phyloP scores from a whole-genome alignment of 2,888 invertebrate species.

The Rhagonycha fulva region DNA sequence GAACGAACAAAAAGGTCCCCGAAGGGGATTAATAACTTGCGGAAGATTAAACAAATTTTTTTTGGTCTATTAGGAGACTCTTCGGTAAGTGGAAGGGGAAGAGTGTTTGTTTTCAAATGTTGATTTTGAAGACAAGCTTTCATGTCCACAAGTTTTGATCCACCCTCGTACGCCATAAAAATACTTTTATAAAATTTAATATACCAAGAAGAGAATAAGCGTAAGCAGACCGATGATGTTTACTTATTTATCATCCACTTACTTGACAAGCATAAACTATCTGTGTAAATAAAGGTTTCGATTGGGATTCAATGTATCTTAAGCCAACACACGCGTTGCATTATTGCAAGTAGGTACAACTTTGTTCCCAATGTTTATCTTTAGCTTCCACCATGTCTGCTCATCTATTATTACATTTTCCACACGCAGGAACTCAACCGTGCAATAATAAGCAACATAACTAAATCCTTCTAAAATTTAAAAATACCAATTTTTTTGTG shows the following conservation, averaged over 20 bases:
- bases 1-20: neutral
- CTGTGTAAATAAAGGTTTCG: neutral
- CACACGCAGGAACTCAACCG: neutral
- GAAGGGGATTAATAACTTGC: neutral
- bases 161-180: neutral
- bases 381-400: slow-evolving; percentile 11
- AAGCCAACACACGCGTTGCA: neutral
- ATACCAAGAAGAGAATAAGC: neutral
- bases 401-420: slow-evolving; percentile 6
- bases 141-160: neutral
- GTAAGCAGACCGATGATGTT: neutral
- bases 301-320: neutral
- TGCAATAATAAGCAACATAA: neutral
- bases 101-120: neutral
- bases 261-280: neutral
- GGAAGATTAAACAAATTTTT: neutral
- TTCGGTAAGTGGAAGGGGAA: neutral
- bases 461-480: neutral
- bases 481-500: neutral
- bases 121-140: neutral
- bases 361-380: slow-evolving; percentile 12
- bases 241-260: neutral
- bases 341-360: neutral
- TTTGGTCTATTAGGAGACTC: neutral
- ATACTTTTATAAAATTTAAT: too few relatives aligned